Evolutionary conservation across 1,140 invertebrate genomes (phyloP).

Genomic region (Drosophila littoralis): DNA sequence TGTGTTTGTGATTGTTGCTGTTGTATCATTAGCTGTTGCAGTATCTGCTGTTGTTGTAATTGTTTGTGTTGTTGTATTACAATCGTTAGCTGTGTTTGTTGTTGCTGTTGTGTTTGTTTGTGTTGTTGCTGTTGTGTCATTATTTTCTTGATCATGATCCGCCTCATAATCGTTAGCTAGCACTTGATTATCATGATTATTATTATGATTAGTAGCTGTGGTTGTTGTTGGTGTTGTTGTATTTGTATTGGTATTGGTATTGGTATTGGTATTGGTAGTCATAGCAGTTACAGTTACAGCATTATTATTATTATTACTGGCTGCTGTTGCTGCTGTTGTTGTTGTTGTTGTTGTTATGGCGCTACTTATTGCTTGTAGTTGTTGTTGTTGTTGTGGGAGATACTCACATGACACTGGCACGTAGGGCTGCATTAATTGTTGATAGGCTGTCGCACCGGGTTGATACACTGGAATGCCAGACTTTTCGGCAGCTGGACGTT

Average conservation of each 20-base stretch:
- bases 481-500: constrained; percentile 96
- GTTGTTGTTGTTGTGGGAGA: constrained; percentile 85
- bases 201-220: constrained; percentile 46
- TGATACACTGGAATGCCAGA: constrained; percentile 98
- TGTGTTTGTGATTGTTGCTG: constrained; percentile 26
- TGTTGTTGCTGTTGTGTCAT: constrained; percentile 41
- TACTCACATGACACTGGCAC: constrained; percentile 97
- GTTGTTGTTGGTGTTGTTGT: constrained; percentile 42
- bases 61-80: constrained; percentile 78
- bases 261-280: constrained; percentile 65
- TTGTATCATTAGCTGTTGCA: constrained; percentile 38
- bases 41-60: constrained; percentile 48
- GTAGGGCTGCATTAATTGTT: constrained; percentile 98
- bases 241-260: constrained; percentile 42
- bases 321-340: constrained; percentile 70
- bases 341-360: constrained; percentile 75
- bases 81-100: constrained; percentile 65
- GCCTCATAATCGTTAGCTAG: constrained; percentile 38
- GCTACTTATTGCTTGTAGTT: constrained; percentile 64
- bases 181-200: constrained; percentile 40
- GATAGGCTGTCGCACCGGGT: constrained; percentile 94
- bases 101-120: constrained; percentile 28
- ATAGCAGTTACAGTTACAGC: constrained; percentile 64
- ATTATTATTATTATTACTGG: constrained; percentile 69
- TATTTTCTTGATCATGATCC: constrained; percentile 41